phyloP scores from a whole-genome alignment of 2,888 invertebrate species.

The Callyntrura guangdongensis region DNA sequence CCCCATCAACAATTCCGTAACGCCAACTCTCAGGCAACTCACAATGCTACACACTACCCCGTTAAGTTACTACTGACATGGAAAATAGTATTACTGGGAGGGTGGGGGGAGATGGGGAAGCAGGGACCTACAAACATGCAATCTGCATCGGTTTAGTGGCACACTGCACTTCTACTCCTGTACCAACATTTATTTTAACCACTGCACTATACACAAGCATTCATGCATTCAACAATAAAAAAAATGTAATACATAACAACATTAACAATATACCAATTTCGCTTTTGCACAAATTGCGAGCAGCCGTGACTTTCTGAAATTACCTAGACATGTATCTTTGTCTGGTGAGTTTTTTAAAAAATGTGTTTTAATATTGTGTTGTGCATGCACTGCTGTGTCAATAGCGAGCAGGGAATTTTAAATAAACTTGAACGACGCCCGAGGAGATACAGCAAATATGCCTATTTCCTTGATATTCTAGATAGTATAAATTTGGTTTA shows the following conservation, averaged over 20 bases:
- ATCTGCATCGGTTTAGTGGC: constrained; percentile 16
- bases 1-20: not conserved
- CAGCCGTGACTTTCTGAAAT: not conserved
- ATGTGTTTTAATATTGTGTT: not conserved
- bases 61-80: constrained; percentile 5
- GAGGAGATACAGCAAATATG: constrained; percentile 15
- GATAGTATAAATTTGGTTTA: not conserved
- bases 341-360: not conserved
- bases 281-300: not conserved
- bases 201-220: not conserved
- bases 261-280: too few relatives aligned
- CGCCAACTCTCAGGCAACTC: not conserved
- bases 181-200: constrained; percentile 23
- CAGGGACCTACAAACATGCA: not conserved
- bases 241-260: not conserved
- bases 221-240: constrained; percentile 26
- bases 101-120: not conserved
- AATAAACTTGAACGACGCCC: not conserved
- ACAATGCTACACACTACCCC: not conserved
- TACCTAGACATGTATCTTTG: not conserved
- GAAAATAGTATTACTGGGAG: not conserved
- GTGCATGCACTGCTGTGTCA: not conserved
- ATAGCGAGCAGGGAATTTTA: not conserved
- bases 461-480: constrained; percentile 21
- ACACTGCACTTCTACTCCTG: constrained; percentile 24